Evolutionary conservation across 2,888 invertebrate genomes (phyloP), one percentile per base, ranked within the genome.

Genomic region (Noctua comes): DNA sequence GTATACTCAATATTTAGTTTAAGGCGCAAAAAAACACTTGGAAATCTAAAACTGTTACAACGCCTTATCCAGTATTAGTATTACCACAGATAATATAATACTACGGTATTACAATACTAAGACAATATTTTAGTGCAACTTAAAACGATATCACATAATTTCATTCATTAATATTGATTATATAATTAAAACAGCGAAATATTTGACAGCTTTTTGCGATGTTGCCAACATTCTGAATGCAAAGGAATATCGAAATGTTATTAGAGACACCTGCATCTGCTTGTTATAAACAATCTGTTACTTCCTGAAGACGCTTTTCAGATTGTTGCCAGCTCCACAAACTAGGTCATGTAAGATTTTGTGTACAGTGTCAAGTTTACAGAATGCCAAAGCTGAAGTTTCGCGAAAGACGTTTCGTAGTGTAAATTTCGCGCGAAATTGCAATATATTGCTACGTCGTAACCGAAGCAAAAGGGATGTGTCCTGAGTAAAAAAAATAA

Each of bases 321-420:
- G 11, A 65, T 18, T 31, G 13, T 64, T 36, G 64, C 16, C n/a
- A 65, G 8, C 40, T 51, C 31, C 10, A 54, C 7, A 46, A 51
- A 64, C 71, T 76, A 46, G 70, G 46, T 62, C 68, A 57, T n/a
- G 31, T 48, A 68, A 57, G 54, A 54, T 68, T 62, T 68, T 48
- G 62, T 82, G 48, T 40, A 40, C 40, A 40, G n/a, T n/a, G n/a
- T 68, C 59, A 68, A 77, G 46, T 71, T 77, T 48, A 40, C 54
- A 48, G 36, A 76, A 54, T 62, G 24, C 21, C 31, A 27, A 68
- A 40, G 24, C 71, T 71, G 54, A 68, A 71, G 77, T 68, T 82
- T 77, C 54, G 1, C 16, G 31, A 76, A 65, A 54, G 46, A 62
- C 36, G 40, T 68, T 68, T 48, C 54, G 24, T 51, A 51, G n/a